Evolutionary conservation across 2,113 vertebrate genomes (phyloP).

Genomic region (Zingel zingel): DNA sequence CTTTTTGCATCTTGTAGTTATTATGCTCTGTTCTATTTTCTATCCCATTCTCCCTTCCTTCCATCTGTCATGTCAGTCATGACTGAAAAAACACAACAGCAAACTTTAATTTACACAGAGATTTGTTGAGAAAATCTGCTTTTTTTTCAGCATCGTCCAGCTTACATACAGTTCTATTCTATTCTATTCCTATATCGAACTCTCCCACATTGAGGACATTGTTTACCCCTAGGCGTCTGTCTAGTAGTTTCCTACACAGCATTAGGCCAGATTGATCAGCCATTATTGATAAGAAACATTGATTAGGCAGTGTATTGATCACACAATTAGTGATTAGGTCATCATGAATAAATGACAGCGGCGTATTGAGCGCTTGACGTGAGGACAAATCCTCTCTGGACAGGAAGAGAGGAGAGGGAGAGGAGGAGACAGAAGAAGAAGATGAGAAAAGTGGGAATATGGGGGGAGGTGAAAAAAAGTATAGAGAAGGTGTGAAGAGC

Average conservation of each 20-base stretch:
- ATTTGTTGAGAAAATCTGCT: constrained; percentile 27
- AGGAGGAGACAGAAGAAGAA: neutral
- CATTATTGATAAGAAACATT: constrained; percentile 67
- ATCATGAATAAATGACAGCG: constrained; percentile 75
- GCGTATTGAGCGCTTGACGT: constrained; percentile 55
- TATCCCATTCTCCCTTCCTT: neutral
- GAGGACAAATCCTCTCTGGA: constrained; percentile 55
- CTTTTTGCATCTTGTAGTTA: constrained; percentile 56
- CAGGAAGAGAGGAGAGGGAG: neutral
- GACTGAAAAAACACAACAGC: constrained; percentile 43
- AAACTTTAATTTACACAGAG: constrained; percentile 26
- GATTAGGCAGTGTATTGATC: constrained; percentile 73
- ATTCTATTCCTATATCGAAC: neutral
- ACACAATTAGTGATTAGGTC: constrained; percentile 74
- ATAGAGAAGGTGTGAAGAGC: neutral
- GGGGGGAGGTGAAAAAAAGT: neutral
- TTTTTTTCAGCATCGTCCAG: neutral
- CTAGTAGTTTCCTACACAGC: constrained; percentile 50
- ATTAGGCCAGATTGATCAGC: constrained; percentile 64
- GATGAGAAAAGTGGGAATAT: neutral
- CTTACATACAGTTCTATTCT: neutral
- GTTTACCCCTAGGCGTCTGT: constrained; percentile 57
- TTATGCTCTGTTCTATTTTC: constrained; percentile 33
- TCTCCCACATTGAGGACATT: constrained; percentile 14
- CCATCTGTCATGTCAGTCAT: constrained; percentile 42